These are phyloP conservation scores for Philonicus albiceps DNA, from an alignment of 2,888 invertebrate species.

Conservation along the genomic window DNA sequence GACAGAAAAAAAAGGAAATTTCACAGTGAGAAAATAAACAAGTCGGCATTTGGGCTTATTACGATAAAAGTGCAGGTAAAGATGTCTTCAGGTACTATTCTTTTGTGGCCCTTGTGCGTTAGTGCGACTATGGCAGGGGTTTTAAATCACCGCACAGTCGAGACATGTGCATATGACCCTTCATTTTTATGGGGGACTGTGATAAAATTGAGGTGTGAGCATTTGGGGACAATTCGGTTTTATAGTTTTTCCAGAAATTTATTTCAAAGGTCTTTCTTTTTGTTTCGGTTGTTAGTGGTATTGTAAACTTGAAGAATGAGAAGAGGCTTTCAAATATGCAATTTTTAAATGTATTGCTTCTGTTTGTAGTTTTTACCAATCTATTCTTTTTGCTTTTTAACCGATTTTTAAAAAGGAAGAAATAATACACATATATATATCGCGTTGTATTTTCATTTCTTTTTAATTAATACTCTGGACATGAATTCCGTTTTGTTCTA, in stretches of 20 bases:
- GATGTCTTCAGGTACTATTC: background rate
- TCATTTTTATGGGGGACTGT: background rate
- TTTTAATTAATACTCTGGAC: no score
- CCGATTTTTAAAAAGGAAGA: no score
- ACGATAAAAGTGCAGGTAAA: background rate
- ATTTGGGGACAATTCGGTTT: background rate
- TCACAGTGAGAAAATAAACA: conserved; percentile 10
- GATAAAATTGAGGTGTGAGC: background rate
- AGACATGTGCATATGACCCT: background rate
- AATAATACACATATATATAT: no score
- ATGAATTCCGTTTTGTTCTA: no score
- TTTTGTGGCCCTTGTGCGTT: background rate
- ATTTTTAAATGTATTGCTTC: background rate
- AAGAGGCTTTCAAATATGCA: background rate
- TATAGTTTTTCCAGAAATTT: background rate
- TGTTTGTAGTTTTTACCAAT: background rate
- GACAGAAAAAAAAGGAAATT: background rate
- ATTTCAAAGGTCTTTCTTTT: background rate
- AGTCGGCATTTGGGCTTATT: background rate
- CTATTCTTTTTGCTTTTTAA: background rate
- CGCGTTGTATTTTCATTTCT: no score
- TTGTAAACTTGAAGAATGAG: background rate
- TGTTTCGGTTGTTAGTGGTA: background rate
- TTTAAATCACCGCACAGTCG: background rate
- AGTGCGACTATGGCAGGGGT: background rate